A percentile compares a stretch with the other conserved stretches of the same genome.
These are phyloP conservation scores for Apteryx mantelli DNA, from an alignment of 2,113 vertebrate genomes.

Conservation along the genomic window DNA sequence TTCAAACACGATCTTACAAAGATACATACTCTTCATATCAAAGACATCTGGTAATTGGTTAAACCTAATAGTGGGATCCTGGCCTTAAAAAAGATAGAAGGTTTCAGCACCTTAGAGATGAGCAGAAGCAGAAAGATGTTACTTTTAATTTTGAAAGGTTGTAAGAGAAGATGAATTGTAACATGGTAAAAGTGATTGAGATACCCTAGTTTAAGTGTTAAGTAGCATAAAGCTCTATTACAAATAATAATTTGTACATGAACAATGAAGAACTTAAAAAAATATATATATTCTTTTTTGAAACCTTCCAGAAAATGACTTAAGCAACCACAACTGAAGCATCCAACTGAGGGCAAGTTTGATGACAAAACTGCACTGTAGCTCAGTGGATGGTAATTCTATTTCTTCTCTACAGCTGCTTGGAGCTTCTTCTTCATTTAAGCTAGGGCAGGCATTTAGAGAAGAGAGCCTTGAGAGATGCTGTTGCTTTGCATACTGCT, in stretches of 20 bases:
- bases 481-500: constrained; percentile 69
- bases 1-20: neutral
- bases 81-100: neutral
- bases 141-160: neutral
- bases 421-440: neutral
- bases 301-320: neutral
- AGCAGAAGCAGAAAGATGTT: neutral
- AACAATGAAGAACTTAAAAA: neutral
- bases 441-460: neutral
- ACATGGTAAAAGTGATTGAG: neutral
- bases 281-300: neutral
- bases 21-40: neutral
- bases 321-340: neutral
- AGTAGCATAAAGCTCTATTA: neutral
- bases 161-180: neutral
- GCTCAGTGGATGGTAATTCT: neutral
- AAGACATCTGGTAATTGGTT: neutral
- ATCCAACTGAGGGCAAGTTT: neutral
- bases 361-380: neutral
- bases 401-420: neutral
- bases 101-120: neutral
- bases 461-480: neutral
- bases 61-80: neutral
- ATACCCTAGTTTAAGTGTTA: neutral
- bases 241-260: neutral